Base-by-base conservation (phyloP, 2,888 invertebrate genomes). In the Campaea margaritaria region DNA sequence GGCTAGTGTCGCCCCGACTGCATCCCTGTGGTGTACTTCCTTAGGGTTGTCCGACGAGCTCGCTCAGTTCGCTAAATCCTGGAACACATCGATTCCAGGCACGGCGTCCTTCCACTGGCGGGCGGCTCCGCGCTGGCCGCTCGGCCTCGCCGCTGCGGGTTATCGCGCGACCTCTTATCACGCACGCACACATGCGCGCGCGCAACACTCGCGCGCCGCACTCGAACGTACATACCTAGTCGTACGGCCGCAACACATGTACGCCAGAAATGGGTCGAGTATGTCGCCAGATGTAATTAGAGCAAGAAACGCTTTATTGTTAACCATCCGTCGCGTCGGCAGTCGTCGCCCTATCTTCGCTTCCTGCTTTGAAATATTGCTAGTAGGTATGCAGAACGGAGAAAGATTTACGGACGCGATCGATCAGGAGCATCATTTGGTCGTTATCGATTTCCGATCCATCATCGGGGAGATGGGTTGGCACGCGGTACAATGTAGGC, bases 161-260 rank as follows among this genome's bases (percentile, higher is more conserved):
- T 83, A 84, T 84, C 84, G 81, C 78, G 76, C 78, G 82, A 82
- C 84, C 83, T 75, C 79, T 83, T 84, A 83, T 83, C 84, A 71
- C 69, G 67, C 76, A 58, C 77, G 43, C 78, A 69, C 70, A n/a
- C 61, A 9, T 49, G 27, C 65, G 31, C 55, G 47, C 28, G 7
- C 49, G 34, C 43, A 5, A 36, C n/a, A 45, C 27, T 41, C 43
- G 34, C 41, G 41, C 56, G 7, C 27, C 36, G 2, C 51, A 49
- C 0, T 44, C 10, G 51, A 31, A 44, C 50, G 13, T 50, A 28
- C 28, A 28, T 45, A 39, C 13, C 7, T 13, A 27, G 7, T 3
- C 14, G 34, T 45, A 36, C 39, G 39, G 3, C 0, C 14, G 27
- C 44, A 27, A 59, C 47, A 50, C 31, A 63, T 55, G 62, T 61